Conservation (phyloP, 2,888 invertebrate species). For the Euplagia quadripunctaria region DNA sequence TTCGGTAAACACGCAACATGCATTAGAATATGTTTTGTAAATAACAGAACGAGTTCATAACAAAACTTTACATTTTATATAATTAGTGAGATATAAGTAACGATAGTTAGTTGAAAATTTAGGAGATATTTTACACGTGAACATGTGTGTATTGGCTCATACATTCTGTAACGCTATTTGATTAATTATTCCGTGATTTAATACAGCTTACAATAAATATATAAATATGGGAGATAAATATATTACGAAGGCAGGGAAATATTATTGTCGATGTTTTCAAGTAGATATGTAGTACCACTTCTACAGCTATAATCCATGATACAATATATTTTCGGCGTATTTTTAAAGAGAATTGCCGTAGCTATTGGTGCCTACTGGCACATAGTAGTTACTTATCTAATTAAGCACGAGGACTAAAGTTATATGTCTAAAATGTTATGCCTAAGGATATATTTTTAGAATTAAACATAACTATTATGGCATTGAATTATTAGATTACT, state of each 20-base stretch:
- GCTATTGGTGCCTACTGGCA: neutral
- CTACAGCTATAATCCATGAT: slow-evolving; percentile 9
- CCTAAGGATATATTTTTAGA: neutral
- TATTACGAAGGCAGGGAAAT: slow-evolving; percentile 28
- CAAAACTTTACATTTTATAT: slow-evolving; percentile 49
- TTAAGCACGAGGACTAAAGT: slow-evolving; percentile 5
- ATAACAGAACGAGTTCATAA: slow-evolving; percentile 55
- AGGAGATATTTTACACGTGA: slow-evolving; percentile 53
- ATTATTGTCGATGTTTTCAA: slow-evolving; percentile 47
- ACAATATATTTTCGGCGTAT: neutral
- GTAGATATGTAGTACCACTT: slow-evolving; percentile 17
- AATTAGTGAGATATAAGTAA: slow-evolving; percentile 52
- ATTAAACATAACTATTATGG: neutral
- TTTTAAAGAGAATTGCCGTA: neutral
- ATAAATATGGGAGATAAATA: slow-evolving; percentile 15
- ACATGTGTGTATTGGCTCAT: slow-evolving; percentile 52
- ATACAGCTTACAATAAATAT: slow-evolving; percentile 9
- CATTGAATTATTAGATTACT: neutral
- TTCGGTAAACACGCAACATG: slow-evolving; percentile 73
- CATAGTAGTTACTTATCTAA: neutral
- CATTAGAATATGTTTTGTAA: slow-evolving; percentile 71
- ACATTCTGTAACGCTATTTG: slow-evolving; percentile 62
- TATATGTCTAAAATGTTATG: neutral
- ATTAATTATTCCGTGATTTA: slow-evolving; percentile 1
- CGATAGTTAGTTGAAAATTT: slow-evolving; percentile 51